These are phyloP conservation scores for Oophaga sylvatica DNA, from an alignment of 2,797 vertebrate genomes.

Conservation along the genomic window DNA sequence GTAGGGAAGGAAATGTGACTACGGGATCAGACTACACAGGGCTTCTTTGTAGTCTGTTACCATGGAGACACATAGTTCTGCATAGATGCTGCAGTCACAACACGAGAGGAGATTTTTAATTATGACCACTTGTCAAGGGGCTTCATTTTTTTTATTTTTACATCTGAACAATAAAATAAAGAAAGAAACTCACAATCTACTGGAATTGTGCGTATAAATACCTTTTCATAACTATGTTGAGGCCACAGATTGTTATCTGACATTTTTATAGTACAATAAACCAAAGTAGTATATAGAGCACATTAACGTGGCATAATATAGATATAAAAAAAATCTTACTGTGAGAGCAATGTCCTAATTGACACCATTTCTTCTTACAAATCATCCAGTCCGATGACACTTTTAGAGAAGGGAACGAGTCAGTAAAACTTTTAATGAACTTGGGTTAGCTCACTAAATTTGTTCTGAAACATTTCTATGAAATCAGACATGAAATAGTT, in stretches of 20 bases:
- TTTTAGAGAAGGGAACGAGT: background rate
- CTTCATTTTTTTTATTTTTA: too few species aligned
- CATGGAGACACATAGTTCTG: background rate
- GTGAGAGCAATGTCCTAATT: conserved; percentile 14
- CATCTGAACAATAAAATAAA: too few species aligned
- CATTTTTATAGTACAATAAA: background rate
- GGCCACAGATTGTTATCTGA: background rate
- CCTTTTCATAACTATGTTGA: background rate
- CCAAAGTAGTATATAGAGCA: background rate
- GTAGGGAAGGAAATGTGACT: too few species aligned
- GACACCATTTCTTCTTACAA: conserved; percentile 17
- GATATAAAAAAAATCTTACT: background rate
- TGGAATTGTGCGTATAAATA: background rate
- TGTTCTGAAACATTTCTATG: background rate
- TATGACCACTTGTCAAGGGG: too few species aligned
- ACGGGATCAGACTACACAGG: background rate
- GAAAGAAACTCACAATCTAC: background rate
- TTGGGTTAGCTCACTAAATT: background rate
- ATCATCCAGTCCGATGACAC: conserved; percentile 9
- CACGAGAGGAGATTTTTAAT: background rate
- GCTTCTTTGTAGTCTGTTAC: background rate
- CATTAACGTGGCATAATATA: background rate
- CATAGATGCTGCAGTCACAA: background rate
- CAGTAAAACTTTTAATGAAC: conserved; percentile 20
- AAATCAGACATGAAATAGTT: background rate